Conservation (phyloP, 2,888 invertebrate genomes). For the Pterostichus niger region DNA sequence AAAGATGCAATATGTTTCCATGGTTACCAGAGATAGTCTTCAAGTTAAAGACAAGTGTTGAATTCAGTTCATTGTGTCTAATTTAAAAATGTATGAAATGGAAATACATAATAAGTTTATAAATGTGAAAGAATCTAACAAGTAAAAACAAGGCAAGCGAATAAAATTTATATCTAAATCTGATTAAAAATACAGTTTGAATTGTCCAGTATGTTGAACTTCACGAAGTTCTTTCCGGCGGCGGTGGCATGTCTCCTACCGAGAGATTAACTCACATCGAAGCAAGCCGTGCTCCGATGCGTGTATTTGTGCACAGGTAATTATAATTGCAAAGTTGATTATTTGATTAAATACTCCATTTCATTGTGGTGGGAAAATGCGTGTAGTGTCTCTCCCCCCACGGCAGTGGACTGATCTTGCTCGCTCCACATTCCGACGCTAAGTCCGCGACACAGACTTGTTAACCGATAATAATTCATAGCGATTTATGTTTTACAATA, state of each 20-base stretch:
- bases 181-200: no score
- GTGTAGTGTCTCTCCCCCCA: background rate
- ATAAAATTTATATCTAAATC: no score
- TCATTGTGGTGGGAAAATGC: slow-evolving; percentile 64
- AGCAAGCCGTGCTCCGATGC: slow-evolving; percentile 5
- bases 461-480: slow-evolving; percentile 64
- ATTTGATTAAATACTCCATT: slow-evolving; percentile 68
- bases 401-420: slow-evolving; percentile 7
- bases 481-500: slow-evolving; percentile 66
- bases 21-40: no score
- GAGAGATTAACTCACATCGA: slow-evolving; percentile 42
- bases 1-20: no score
- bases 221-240: slow-evolving; percentile 11
- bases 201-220: no score
- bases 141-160: no score
- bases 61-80: no score
- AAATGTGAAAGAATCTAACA: no score
- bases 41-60: no score
- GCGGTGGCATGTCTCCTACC: slow-evolving; percentile 10
- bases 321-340: slow-evolving; percentile 69
- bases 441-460: slow-evolving; percentile 57
- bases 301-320: slow-evolving; percentile 41
- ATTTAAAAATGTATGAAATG: no score
- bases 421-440: slow-evolving; percentile 42
- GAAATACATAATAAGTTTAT: no score